Evolutionary conservation across 1,140 invertebrate genomes (phyloP), one percentile per base, ranked within the genome.

Genomic region (Drosophila punjabiensis): DNA sequence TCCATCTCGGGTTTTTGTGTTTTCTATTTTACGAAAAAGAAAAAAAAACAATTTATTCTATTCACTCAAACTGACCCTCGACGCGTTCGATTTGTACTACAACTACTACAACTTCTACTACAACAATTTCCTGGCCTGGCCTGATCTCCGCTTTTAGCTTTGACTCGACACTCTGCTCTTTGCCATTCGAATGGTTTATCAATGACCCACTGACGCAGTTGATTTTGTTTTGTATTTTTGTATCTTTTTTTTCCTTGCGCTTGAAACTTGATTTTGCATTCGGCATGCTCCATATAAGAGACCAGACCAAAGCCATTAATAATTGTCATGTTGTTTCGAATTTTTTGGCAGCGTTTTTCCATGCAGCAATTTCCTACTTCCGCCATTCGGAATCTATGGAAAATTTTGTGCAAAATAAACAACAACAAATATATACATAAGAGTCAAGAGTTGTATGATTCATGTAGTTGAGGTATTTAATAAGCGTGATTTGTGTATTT

Each of bases 301-400:
- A 4, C 39, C 30, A 45, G 37, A 20, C n/a, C 59, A 63, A 76
- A 74, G 47, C 73, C 75, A 84, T 84, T 81, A 81, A 85, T 84
- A 84, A 81, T 76, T 70, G 68, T 71, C 68, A 69, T 56, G 39
- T 75, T 30, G 11, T 37, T 50, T 28, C 16, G 24, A 28, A 50
- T 50, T 56, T 50, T 56, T 56, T 53, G 60, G 70, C 73, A 56
- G 53, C 71, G 62, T 82, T 84, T 84, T 84, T 84, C 77, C 82
- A 84, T 73, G 66, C 59, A 50, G 50, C 76, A 63, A 84, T 84
- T 84, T 85, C 64, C 77, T 60, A 70, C 68, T 84, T 84, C 82
- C 82, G 82, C 82, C 50, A 84, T 84, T 84, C 73, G 52, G 43
- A 76, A 68, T 64, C 76, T 67, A 85, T 84, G 80, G 75, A 82